phyloP scores from a whole-genome alignment of 2,888 invertebrate species.

The Scaptomyza parva region DNA sequence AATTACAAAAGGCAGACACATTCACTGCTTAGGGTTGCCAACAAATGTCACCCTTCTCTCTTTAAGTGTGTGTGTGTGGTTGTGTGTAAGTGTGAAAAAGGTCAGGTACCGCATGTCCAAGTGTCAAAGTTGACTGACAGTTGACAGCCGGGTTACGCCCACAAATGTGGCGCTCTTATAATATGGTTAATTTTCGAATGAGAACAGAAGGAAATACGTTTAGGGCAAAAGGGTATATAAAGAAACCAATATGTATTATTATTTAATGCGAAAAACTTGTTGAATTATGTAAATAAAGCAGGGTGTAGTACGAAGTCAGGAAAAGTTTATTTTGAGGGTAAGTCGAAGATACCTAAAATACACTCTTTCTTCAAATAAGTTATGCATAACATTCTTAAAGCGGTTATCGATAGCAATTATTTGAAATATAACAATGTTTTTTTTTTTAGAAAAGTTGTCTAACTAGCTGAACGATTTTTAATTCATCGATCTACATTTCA shows the following conservation, averaged over 20 bases:
- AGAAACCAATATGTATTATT: neutral
- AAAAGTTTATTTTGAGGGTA: too few species aligned
- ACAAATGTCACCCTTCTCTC: slow-evolving; percentile 53
- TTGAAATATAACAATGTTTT: neutral
- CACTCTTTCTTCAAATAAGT: neutral
- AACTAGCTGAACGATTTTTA: neutral
- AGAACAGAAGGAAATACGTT: slow-evolving; percentile 3
- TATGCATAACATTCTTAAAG: neutral
- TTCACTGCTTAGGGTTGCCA: slow-evolving; percentile 60
- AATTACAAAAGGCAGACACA: slow-evolving; percentile 60
- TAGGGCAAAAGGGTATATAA: neutral
- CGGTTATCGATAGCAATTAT: neutral
- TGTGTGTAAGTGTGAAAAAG: slow-evolving; percentile 53
- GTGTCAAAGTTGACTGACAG: slow-evolving; percentile 69
- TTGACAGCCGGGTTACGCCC: slow-evolving; percentile 69
- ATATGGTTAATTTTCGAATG: slow-evolving; percentile 66
- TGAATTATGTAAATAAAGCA: neutral
- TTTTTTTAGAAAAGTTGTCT: neutral
- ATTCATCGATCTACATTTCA: too few species aligned
- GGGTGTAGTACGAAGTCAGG: neutral
- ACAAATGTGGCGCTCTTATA: slow-evolving; percentile 67
- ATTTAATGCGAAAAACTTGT: slow-evolving; percentile 14
- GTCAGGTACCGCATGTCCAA: slow-evolving; percentile 69
- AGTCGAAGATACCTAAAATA: too few species aligned
- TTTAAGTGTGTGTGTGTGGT: neutral